Evolutionary conservation across 2,113 vertebrate species (phyloP), one percentile per base, ranked within the genome.

Genomic region (Spheniscus mendiculus): DNA sequence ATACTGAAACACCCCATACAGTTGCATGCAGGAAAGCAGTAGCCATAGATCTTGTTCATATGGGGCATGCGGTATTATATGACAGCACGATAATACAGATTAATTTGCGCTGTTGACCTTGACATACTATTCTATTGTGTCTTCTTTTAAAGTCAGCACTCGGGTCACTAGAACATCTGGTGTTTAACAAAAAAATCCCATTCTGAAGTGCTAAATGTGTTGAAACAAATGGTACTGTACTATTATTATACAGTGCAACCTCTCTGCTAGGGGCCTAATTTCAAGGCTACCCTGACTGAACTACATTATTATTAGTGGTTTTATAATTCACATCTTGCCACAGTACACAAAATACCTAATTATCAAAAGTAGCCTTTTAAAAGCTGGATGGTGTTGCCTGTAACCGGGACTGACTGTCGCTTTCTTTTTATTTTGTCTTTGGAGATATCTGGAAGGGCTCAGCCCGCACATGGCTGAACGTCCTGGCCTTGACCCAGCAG

Each of bases 91-190:
- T 96, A 97, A 97, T 94, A 95, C 95, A 97, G 94, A 91, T 96
- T 97, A 98, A 97, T 97, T 96, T 98, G 96, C 95, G 95, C 94
- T 83, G 69, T 87, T 96, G 94, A 97, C 98, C 97, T 96, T 97
- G 93, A 95, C 62, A 87, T 93, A 84, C 71, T 65, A 65, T 82
- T 91, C 82, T 89, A 77, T 76, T 95, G 96, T 95, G 91, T 89
- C 65, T 94, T 95, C 90, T 95, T 97, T 92, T 93, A 96, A 96
- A 96, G 80, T 83, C 95, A 96, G 88, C 29, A 66, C 73, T 82
- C 2, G 1, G 86, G 93, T 84, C 93, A 90, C 71, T 81, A 61
- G 84, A 90, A 91, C 80, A 93, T 86, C 95, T 96, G 90, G 58
- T 84, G 90, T 90, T 88, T 62, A 88, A 90, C 74, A 92, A 83